These are phyloP conservation scores for Theonella swinhoei DNA, from an alignment of 37 sponge, comb jelly and placozoan species.

Conservation along the genomic window DNA sequence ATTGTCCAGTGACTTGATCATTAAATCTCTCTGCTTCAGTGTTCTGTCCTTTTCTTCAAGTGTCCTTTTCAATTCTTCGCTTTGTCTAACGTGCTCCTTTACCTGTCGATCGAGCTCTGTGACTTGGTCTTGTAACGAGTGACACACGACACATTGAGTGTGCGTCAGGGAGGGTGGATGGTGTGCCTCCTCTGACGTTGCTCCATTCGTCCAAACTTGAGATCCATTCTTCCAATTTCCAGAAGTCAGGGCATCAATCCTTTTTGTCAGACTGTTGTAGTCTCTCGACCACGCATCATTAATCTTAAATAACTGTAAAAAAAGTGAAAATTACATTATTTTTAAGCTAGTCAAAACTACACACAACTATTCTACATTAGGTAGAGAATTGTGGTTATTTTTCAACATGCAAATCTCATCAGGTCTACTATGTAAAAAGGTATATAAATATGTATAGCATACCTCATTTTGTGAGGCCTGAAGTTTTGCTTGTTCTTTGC, in stretches of 20 bases:
- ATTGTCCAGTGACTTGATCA: constrained; percentile 10
- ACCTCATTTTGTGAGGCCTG: constrained; percentile 26
- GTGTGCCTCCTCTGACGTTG: too few species aligned
- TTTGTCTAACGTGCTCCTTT: background rate
- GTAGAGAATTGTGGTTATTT: too few species aligned
- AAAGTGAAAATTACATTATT: background rate
- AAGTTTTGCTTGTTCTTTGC: background rate
- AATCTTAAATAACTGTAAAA: constrained; percentile 37
- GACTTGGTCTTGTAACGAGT: background rate
- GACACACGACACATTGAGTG: background rate
- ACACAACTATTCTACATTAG: background rate
- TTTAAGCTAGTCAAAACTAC: background rate
- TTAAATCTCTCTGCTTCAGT: background rate
- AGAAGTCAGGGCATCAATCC: background rate
- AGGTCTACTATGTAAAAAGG: background rate
- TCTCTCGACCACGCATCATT: constrained; percentile 58
- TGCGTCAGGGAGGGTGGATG: background rate
- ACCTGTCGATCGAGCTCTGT: background rate
- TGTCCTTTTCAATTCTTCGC: background rate
- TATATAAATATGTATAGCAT: too few species aligned
- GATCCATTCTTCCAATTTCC: background rate
- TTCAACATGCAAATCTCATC: background rate
- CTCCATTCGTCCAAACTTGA: too few species aligned
- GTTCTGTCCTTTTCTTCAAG: background rate
- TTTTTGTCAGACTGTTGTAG: constrained; percentile 37